Base-by-base conservation (phyloP, 2,797 vertebrate species). In the Morus bassanus region DNA sequence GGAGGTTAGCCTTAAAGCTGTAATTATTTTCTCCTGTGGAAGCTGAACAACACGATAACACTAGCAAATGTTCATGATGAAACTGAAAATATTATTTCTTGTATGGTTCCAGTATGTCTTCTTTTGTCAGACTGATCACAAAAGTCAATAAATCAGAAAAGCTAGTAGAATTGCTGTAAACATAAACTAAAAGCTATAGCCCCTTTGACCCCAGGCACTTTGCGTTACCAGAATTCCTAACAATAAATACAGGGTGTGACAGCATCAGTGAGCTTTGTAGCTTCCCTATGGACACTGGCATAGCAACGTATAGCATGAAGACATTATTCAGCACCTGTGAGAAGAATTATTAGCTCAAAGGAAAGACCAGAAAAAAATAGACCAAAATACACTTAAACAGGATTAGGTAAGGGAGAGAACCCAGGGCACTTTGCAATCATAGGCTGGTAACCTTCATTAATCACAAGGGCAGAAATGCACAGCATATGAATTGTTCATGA, bases 381-480 rank as follows among this genome's bases (percentile, higher is more conserved):
- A 91, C 72, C 54, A 93, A 83, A 95, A 87, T 59, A 28, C 59
- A 74, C 85, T 95, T 81, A 85, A 84, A 83, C 35, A 86, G 90
- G 56, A 89, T 94, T 89, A 96, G 91, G 76, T 75, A 79, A 85
- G 39, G 80, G 78, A 96, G 50, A 92, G 53, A 94, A 93, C 76
- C 33, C 45, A 79, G 43, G 53, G 91, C 86, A 85, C 60, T 96
- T 82, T 60, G 79, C 82, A 95, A 14, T 88, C 90, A 78, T 14
- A 85, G 64, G 54, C 77, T 83, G 41, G 63, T 93, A 88, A 75
- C 67, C 63, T 93, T 88, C 84, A 85, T 96, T 95, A 96, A 95
- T 95, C 70, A 82, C 75, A 81, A 59, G 51, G 53, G 84, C 75
- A 93, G 77, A 89, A 91, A 95, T 5, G n/a, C 67, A 91, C 61